A percentile compares a stretch with the other conserved stretches of the same genome.
Conservation (phyloP, 2,113 vertebrate genomes). For the Aythya baeri region DNA sequence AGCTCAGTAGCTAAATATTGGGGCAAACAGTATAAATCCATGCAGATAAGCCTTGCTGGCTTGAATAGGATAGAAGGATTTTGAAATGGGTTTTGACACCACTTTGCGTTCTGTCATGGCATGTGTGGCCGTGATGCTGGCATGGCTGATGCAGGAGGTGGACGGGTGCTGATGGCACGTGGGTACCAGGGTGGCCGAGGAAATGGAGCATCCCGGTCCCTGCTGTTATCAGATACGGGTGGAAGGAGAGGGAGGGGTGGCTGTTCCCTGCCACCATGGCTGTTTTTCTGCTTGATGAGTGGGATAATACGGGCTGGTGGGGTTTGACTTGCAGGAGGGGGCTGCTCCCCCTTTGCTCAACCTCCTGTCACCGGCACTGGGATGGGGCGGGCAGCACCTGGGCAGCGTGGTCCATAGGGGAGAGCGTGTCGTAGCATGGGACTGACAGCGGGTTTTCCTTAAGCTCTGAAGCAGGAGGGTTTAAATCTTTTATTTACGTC, state of each 20-base stretch:
- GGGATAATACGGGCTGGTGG: rapidly evolving
- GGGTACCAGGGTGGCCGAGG: not conserved
- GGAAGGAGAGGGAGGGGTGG: not conserved
- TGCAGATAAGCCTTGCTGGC: conserved; percentile 29
- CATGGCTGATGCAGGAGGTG: not conserved
- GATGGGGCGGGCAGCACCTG: not conserved
- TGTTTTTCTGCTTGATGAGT: not conserved
- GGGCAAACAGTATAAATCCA: conserved; percentile 65
- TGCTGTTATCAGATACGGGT: not conserved
- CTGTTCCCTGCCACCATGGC: not conserved
- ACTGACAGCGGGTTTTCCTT: not conserved
- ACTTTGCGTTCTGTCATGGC: not conserved
- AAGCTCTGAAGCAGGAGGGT: conserved; percentile 2
- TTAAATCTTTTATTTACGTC: conserved; percentile 55
- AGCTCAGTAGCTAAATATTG: conserved; percentile 56
- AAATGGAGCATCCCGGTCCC: not conserved
- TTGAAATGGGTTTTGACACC: not conserved
- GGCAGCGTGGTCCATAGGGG: not conserved
- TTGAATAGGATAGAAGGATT: conserved; percentile 45
- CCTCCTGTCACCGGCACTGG: not conserved
- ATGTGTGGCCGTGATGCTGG: rapidly evolving
- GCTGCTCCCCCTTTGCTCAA: not conserved
- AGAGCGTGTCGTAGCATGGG: not conserved
- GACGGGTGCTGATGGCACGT: not conserved
- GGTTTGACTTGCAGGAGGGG: not conserved